Evolutionary conservation across 2,113 vertebrate species (phyloP).

Genomic region (Proteles cristata): DNA sequence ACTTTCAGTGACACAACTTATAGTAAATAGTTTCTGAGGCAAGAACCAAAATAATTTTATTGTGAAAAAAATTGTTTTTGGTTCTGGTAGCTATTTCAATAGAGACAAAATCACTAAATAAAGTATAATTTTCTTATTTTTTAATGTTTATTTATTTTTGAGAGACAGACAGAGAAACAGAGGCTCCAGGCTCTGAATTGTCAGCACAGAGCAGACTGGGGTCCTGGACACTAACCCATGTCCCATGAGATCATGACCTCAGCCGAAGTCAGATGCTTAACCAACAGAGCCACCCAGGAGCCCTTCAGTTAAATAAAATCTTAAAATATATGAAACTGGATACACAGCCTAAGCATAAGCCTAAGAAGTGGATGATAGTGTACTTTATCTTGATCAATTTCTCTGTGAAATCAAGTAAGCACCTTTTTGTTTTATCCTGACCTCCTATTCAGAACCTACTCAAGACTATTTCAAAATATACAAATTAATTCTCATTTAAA

Average conservation of each 20-base stretch:
- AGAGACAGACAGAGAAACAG: no score
- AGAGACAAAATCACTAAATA: background rate
- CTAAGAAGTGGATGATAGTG: background rate
- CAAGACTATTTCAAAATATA: conserved; percentile 11
- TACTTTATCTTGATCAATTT: background rate
- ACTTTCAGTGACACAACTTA: background rate
- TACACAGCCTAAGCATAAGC: background rate
- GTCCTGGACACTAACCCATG: no score
- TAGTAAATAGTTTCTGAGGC: background rate
- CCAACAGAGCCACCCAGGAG: no score
- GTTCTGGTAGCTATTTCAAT: background rate
- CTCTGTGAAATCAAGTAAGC: background rate
- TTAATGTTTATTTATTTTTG: no score
- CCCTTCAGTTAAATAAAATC: no score
- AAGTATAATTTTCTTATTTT: background rate
- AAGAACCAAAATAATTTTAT: conserved; percentile 43
- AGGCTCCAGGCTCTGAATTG: no score
- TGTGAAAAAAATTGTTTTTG: conserved; percentile 37
- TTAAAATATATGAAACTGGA: background rate
- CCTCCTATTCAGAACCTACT: background rate
- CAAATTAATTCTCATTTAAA: background rate
- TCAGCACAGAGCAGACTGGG: no score
- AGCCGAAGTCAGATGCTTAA: no score
- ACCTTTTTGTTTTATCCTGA: background rate
- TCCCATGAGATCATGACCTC: no score